Conservation (phyloP, 2,888 invertebrate species). For the Erynnis tages region DNA sequence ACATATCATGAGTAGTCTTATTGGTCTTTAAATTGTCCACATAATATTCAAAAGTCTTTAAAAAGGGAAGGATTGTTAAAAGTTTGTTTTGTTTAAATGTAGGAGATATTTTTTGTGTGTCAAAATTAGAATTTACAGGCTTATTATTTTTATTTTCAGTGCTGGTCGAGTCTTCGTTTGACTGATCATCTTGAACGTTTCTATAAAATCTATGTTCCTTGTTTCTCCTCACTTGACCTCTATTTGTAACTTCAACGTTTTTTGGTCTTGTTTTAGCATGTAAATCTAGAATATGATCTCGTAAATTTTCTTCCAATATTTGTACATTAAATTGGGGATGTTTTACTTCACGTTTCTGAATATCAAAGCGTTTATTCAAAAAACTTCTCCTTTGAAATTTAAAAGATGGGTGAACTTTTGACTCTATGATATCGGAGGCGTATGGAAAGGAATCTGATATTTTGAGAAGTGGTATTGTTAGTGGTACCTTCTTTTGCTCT, state of each 20-base stretch:
- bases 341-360: constrained; percentile 43
- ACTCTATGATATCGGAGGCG: constrained; percentile 54
- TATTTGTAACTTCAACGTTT: constrained; percentile 55
- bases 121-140: constrained; percentile 29
- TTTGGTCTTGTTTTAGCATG: constrained; percentile 52
- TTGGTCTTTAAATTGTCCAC: constrained; percentile 37
- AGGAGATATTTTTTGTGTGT: constrained; percentile 35
- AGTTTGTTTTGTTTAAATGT: constrained; percentile 43
- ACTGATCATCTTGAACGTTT: constrained; percentile 39
- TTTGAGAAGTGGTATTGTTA: constrained; percentile 57
- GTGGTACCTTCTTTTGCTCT: constrained; percentile 50
- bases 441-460: constrained; percentile 61
- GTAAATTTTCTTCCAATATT: constrained; percentile 55
- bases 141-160: constrained; percentile 34
- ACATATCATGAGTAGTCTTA: constrained; percentile 47
- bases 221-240: constrained; percentile 44
- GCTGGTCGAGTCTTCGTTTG: constrained; percentile 37
- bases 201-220: constrained; percentile 50
- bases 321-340: constrained; percentile 59
- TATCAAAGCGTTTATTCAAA: constrained; percentile 44
- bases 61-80: constrained; percentile 55
- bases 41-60: constrained; percentile 60
- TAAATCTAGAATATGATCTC: constrained; percentile 52
- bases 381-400: constrained; percentile 53
- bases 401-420: constrained; percentile 49